These are phyloP conservation scores for Falco cherrug DNA, from an alignment of 2,797 vertebrate genomes.

Conservation along the genomic window DNA sequence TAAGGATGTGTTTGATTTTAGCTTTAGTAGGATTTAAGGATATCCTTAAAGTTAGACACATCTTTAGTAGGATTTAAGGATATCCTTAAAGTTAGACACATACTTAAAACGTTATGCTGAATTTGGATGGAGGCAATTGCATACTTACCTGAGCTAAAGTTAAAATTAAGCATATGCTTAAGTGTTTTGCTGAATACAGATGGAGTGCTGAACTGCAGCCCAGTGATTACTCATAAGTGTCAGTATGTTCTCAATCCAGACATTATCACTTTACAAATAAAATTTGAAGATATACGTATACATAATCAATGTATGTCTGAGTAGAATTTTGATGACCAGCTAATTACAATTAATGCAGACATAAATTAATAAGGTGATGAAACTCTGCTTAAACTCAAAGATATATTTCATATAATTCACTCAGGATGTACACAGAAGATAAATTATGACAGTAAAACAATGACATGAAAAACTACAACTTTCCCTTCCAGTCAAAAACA, in stretches of 20 bases:
- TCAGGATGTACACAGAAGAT: neutral
- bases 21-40: slow-evolving; percentile 35
- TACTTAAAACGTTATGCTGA: slow-evolving; percentile 39
- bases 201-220: slow-evolving; percentile 50
- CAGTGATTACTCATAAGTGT: slow-evolving; percentile 61
- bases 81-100: neutral
- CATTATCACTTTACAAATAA: slow-evolving; percentile 66
- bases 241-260: slow-evolving; percentile 61
- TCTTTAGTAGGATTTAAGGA: slow-evolving; percentile 36
- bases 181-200: slow-evolving; percentile 56
- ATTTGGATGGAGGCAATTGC: slow-evolving; percentile 21
- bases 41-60: neutral
- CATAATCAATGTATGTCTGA: slow-evolving; percentile 55
- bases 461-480: neutral
- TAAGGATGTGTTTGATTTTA: slow-evolving; percentile 41
- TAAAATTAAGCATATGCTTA: slow-evolving; percentile 57
- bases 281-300: slow-evolving; percentile 54
- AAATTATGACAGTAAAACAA: neutral
- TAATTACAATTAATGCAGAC: slow-evolving; percentile 20
- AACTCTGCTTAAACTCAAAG: neutral
- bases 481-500: neutral
- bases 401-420: neutral
- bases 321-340: slow-evolving; percentile 60
- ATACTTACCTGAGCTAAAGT: slow-evolving; percentile 54
- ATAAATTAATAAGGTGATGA: slow-evolving; percentile 3